Base-by-base conservation (phyloP, 2,888 invertebrate species). In the Nebria salina region DNA sequence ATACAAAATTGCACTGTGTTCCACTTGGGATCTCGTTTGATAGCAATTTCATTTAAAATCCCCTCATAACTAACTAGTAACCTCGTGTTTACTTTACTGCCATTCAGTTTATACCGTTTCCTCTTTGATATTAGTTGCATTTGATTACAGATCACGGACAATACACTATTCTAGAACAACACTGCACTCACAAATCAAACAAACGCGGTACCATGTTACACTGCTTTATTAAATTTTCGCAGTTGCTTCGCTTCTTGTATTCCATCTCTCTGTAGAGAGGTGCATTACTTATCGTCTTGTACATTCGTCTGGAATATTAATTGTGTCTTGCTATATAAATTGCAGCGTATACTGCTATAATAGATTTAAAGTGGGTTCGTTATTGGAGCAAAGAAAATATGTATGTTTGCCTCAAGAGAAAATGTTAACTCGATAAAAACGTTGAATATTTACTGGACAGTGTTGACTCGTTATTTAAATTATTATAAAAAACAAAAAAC, bases 141-240 rank as follows among this genome's bases (percentile, higher is more conserved):
- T 70, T 11, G 70, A 70, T 70, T 26, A 70, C 70, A 26, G 70
- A 70, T 70, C 34, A 70, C 70, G 20, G 25, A 70, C 70, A 70
- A 70, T 70, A 70, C 9, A 54, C 11, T 54, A 54, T 54, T 54
- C 54, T 8, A 54, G 54, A 8, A 54, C 54, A 54, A 54, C 54
- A 54, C 54, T 54, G 2, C 25, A 70, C 34, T 34, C 70, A 26
- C 70, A 70, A 70, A 70, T 70, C 70, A 70, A 70, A 20, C 25
- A 70, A 13, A 70, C 70, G 15, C 25, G n/a, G 70, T 13, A 13
- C 11, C 20, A 34, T 70, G 70, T 20, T 70, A 54, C 34, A 11
- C 70, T 15, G 70, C 20, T 70, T 70, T 70, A 70, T 70, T 70
- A 70, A 70, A 70, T 70, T 70, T 70, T 34, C 70, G 1, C 34